Conservation (phyloP, 2,797 vertebrate genomes). For the Hoplostethus atlanticus region DNA sequence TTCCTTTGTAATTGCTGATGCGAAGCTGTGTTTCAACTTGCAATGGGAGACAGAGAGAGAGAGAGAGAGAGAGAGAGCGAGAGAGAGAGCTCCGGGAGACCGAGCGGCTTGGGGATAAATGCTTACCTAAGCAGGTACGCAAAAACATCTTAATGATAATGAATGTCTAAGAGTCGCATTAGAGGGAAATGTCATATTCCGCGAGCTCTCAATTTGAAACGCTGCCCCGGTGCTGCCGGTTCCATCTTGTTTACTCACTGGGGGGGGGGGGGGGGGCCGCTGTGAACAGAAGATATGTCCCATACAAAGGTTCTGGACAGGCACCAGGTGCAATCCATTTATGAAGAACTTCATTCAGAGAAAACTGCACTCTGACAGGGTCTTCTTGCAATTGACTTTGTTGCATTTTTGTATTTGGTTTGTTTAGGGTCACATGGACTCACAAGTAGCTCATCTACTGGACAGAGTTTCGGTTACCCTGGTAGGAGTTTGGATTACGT, state of each 20-base stretch:
- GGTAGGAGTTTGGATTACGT: too few species aligned
- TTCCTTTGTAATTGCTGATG: conserved; percentile 72
- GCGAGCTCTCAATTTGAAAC: conserved; percentile 59
- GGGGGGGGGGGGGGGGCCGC: conserved; percentile 1
- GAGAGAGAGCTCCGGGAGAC: conserved; percentile 26
- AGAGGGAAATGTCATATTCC: conserved; percentile 61
- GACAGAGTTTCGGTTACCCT: too few species aligned
- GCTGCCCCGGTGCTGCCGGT: conserved; percentile 16
- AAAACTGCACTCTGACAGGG: conserved; percentile 1
- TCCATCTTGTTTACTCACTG: conserved; percentile 58
- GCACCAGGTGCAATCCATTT: conserved; percentile 39
- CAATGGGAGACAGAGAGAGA: conserved; percentile 15
- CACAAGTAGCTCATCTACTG: too few species aligned
- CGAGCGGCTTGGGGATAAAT: conserved; percentile 66
- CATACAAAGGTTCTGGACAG: conserved; percentile 36
- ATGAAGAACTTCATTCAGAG: conserved; percentile 16
- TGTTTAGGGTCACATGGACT: too few species aligned
- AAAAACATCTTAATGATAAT: conserved; percentile 78
- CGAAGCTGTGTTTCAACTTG: conserved; percentile 54
- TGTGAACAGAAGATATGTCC: conserved; percentile 42
- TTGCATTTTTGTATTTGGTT: too few species aligned
- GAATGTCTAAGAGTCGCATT: conserved; percentile 70
- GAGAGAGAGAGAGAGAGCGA: conserved; percentile 1
- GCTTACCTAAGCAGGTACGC: conserved; percentile 70
- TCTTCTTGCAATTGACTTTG: too few species aligned